Base-by-base conservation (phyloP, 2,888 invertebrate species). In the Drosophila histrio region DNA sequence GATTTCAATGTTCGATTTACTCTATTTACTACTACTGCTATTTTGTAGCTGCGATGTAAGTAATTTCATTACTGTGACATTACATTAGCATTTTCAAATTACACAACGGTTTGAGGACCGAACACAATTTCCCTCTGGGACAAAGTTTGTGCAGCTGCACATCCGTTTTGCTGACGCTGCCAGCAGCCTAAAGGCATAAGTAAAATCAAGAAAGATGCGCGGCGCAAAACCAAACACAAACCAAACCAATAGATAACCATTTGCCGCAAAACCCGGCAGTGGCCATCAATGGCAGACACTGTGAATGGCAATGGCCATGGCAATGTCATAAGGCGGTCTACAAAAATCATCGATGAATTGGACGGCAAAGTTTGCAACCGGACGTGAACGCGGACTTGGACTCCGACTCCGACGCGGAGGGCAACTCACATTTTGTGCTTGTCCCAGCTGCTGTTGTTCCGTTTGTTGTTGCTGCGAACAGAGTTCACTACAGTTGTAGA, bases 291-390 rank as follows among this genome's bases (percentile, higher is more conserved):
- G 62, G 62, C 67, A 79, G 76, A 70, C 53, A 50, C 46, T 53
- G 54, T 53, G 62, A 72, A 75, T 74, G 61, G 76, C 59, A 66
- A 72, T 63, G 61, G 57, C 58, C 52, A 62, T 71, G 60, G 58
- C 72, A 67, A 66, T 63, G 62, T 43, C 62, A 72, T 47, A 59
- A 53, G 65, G 63, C 56, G 49, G 62, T 68, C 67, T 60, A 58
- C 61, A 81, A 70, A 81, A 85, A 81, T 84, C 87, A 87, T 82
- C 82, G 87, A 84, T 82, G 87, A 87, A 82, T 82, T 82, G 85
- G 73, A 84, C 85, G 81, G 66, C 64, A 81, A 82, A 84, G 72
- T 87, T 84, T 78, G 59, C 65, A 62, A 77, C 85, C 66, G 81
- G 80, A 82, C 83, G 59, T 69, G 58, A 50, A 57, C 56, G 19